Evolutionary conservation across 1,140 invertebrate genomes (phyloP).

Genomic region (Penaeus japonicus): DNA sequence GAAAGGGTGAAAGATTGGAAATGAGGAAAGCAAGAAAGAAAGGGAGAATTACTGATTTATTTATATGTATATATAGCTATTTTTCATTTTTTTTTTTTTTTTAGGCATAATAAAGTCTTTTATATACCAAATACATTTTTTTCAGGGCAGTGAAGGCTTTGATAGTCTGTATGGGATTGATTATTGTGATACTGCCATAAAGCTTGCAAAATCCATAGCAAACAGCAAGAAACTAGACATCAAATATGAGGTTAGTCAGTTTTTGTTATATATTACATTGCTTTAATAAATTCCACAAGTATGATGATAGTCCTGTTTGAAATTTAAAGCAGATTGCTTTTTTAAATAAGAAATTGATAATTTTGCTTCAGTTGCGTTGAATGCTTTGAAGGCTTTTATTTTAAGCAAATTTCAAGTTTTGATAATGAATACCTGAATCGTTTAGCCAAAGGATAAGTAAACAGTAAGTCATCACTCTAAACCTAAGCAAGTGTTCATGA

Average conservation of each 20-base stretch:
- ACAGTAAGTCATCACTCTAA: no score
- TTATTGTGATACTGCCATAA: conserved; percentile 81
- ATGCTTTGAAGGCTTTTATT: no score
- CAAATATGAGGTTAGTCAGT: conserved; percentile 53
- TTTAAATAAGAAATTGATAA: no score
- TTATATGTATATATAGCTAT: neutral
- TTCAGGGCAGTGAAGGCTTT: conserved; percentile 74
- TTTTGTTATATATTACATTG: neutral
- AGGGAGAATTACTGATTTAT: neutral
- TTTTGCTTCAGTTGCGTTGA: no score
- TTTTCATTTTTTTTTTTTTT: conserved; percentile 1
- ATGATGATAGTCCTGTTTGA: neutral
- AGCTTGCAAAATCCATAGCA: conserved; percentile 75
- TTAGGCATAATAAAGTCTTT: conserved; percentile 61
- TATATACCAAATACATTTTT: no score
- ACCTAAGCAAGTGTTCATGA: no score
- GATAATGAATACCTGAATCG: no score
- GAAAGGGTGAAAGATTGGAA: no score
- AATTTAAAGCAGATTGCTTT: no score
- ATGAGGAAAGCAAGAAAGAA: neutral
- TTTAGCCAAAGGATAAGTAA: no score
- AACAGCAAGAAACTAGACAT: conserved; percentile 63
- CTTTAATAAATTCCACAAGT: neutral
- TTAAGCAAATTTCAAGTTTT: no score
- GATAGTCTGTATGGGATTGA: conserved; percentile 80